Base-by-base conservation (phyloP, 2,113 vertebrate species). In the Eurypyga helias region DNA sequence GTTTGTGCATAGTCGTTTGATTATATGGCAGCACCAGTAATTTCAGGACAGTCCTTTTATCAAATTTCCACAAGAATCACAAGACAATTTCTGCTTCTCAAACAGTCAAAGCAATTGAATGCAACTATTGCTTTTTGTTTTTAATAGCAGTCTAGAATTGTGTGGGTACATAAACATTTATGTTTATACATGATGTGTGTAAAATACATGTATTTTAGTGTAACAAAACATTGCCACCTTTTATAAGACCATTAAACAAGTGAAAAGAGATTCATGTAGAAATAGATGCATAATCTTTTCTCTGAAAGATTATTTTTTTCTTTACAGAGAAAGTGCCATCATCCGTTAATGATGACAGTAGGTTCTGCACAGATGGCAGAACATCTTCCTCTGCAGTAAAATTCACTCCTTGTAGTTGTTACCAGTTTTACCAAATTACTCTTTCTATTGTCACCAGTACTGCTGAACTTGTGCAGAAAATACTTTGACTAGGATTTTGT, bases 1-100 rank as follows among this genome's bases (percentile, higher is more conserved):
- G 23, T 10, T 33, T 8, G 24, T 5, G 2, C 0, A 0, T 3
- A 13, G 1, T 3, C 2, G 4, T 7, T 71, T 26, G 9, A 17
- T n/a, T 20, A 19, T 4, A 9, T 45, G 51, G 33, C 25, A 49
- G 15, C 29, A 31, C 17, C 12, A 4, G 71, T 51, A 66, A 57
- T 52, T 76, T 48, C 43, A 41, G 14, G 9, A 52, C 28, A 62
- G 13, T 6, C 14, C 26, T 76, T 71, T 26, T 38, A 10, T 55
- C 67, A 80, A n/a, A 38, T 4, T 64, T 31, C 12, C 26, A 11
- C 11, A 49, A 52, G 41, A 52, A 49, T 52, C 1, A 0, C 14
- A 23, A 38, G 36, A 14, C 3, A 10, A 29, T 3, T 61, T 75
- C 36, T 33, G 2, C 33, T 38, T 65, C 62, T 62, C 26, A 34